Conservation (phyloP, 2,888 invertebrate species). For the Catocala nupta region DNA sequence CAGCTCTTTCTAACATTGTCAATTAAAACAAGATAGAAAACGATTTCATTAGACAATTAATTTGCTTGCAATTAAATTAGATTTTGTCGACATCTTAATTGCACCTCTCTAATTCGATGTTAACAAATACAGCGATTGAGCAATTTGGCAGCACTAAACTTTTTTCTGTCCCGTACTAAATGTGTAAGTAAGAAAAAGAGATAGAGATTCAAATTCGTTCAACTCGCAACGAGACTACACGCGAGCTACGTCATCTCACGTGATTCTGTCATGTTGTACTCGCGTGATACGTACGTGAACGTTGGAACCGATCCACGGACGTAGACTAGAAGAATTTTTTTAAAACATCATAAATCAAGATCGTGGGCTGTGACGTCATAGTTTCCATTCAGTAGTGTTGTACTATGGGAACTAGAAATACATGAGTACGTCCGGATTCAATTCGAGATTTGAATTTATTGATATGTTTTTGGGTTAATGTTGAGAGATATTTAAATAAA, state of each 20-base stretch:
- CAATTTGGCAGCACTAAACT: neutral
- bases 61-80: too few species aligned
- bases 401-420: slow-evolving; percentile 46
- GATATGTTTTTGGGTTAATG: too few species aligned
- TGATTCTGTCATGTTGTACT: slow-evolving; percentile 48
- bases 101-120: too few species aligned
- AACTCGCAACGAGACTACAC: neutral
- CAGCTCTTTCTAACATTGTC: too few species aligned
- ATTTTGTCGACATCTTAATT: too few species aligned
- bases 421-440: neutral
- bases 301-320: slow-evolving; percentile 63
- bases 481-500: too few species aligned
- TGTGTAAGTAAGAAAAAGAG: neutral
- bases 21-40: too few species aligned
- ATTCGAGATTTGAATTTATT: slow-evolving; percentile 18
- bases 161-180: neutral
- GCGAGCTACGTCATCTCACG: slow-evolving; percentile 46
- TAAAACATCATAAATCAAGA: slow-evolving; percentile 66
- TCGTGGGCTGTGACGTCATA: slow-evolving; percentile 59
- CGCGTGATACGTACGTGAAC: slow-evolving; percentile 58
- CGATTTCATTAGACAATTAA: too few species aligned
- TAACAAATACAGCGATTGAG: too few species aligned
- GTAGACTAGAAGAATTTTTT: slow-evolving; percentile 55
- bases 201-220: neutral
- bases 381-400: slow-evolving; percentile 56